Base-by-base conservation (phyloP, 2,888 invertebrate species). In the Trichogramma evanescens region DNA sequence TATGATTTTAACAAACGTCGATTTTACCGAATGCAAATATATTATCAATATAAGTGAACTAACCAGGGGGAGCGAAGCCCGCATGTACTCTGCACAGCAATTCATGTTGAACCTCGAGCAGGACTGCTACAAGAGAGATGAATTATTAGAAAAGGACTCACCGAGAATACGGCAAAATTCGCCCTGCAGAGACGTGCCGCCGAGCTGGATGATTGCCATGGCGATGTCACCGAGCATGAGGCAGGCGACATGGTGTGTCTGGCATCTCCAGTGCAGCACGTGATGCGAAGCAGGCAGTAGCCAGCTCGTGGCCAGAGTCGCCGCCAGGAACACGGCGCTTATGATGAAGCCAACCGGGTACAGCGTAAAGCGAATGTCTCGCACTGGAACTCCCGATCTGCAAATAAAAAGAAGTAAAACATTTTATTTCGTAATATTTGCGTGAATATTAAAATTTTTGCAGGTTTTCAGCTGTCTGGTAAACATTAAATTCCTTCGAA, bases 181-280 rank as follows among this genome's bases (percentile, higher is more conserved):
- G 26, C 84, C 83, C 26, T 83, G 82, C 66, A 89, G 82, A 50
- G 80, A 78, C 68, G 82, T 81, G 5, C 84, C 84, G 54, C 86
- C 84, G 59, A 91, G 82, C 79, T 91, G 90, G 69, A 88, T 88
- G 73, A 86, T 84, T 67, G 89, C 90, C 75, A 93, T 83, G 72
- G 91, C 81, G 66, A 89, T 82, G 79, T 92, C 89, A 64, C 90
- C 92, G 71, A 91, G 81, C 78, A 92, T 84, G 66, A 93, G 84
- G 74, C 91, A 90, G 64, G 87, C 86, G 68, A 93, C 90, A 79
- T 93, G 91, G 79, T 90, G 88, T 67, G 91, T 91, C 81, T 93
- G 92, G 76, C 92, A 92, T 71, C 90, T 84, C 89, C 92, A 92
- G 79, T 93, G 93, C 70, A 93, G 82, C 66, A 90, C 89, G 80